Evolutionary conservation across 2,888 invertebrate species (phyloP), one percentile per base, ranked within the genome.

Genomic region (Mechanitis messenoides): DNA sequence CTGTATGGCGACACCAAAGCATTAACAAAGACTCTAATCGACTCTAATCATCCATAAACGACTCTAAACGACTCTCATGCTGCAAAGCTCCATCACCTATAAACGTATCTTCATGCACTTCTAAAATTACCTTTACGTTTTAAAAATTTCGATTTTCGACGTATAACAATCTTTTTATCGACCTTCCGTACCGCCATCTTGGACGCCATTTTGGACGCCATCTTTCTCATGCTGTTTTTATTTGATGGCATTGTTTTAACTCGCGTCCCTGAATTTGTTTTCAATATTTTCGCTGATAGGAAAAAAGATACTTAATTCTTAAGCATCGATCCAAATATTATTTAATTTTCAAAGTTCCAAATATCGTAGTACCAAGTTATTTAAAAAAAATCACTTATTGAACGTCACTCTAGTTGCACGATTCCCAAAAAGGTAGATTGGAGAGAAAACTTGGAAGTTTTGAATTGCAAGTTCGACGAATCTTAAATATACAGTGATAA

Each of bases 51-150:
- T 45, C 58, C 28, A 11, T 38, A 46, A 54, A 46, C 46, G 45
- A 45, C 54, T 56, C 33, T 20, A 56, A 58, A 53, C 33, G 33
- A 12, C 59, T 45, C 53, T 33, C 20, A 58, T 33, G 33, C n/a
- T n/a, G 31, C 53, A 11, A 33, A 58, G 33, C 45, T 35, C 46
- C 54, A 46, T 59, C 54, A 55, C 54, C 59, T 45, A 59, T 28
- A 35, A 20, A 45, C 46, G 11, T 58, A 35, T 46, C 62, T 31
- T 42, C 42, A 42, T 42, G 42, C 42, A 42, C 42, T 9, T 42
- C 42, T 53, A 54, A 50, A 46, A 63, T 83, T 87, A 88, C 88
- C 88, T 89, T 86, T 87, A 65, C 84, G 74, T 62, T 80, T 87
- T 55, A 86, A 70, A 71, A 85, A 84, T 71, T 84, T 87, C 33